Evolutionary conservation across 2,113 vertebrate species (phyloP).

Genomic region (Leucosticte australis): DNA sequence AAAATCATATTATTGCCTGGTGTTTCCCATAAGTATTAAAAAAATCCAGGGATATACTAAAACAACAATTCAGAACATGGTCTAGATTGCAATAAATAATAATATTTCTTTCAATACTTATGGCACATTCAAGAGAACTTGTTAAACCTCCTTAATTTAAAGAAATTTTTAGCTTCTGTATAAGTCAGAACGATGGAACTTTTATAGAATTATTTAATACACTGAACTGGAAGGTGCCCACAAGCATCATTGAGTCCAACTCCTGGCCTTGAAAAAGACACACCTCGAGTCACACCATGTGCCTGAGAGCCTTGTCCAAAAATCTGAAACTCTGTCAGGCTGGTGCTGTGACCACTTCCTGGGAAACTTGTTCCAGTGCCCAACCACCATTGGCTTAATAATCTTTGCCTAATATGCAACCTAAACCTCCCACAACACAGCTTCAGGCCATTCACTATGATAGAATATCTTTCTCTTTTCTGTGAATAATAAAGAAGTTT

Average conservation of each 20-base stretch:
- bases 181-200: background rate
- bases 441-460: background rate
- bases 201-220: background rate
- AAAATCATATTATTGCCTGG: background rate
- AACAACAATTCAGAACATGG: background rate
- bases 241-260: accelerated
- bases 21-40: background rate
- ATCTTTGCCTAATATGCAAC: background rate
- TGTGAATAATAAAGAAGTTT: background rate
- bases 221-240: background rate
- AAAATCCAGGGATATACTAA: background rate
- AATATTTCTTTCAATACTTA: background rate
- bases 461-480: background rate
- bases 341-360: background rate
- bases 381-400: accelerated
- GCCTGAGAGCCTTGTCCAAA: background rate
- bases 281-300: accelerated
- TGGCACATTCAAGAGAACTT: background rate
- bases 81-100: background rate
- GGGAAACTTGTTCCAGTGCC: background rate
- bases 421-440: background rate
- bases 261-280: no score
- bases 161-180: background rate
- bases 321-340: accelerated
- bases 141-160: background rate